Conservation (phyloP, 2,797 vertebrate species). For the Cossypha niveicapilla region DNA sequence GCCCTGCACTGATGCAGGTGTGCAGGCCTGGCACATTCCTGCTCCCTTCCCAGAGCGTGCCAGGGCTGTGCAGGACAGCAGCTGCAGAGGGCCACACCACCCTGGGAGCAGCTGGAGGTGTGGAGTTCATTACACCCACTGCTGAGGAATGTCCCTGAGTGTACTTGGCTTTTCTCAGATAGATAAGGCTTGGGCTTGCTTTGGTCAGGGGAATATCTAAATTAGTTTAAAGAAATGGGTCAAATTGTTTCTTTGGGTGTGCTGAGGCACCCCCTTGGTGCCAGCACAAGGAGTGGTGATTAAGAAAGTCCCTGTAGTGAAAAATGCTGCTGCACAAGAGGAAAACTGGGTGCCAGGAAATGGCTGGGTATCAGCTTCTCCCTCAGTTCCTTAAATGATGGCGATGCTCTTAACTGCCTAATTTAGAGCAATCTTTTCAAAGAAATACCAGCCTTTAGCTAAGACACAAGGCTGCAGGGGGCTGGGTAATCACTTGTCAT, state of each 20-base stretch:
- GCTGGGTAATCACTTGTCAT: conserved; percentile 37
- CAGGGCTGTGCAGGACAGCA: background rate
- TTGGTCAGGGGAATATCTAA: background rate
- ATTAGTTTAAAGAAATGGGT: background rate
- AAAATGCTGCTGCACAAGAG: background rate
- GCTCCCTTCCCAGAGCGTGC: background rate
- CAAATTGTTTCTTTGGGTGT: background rate
- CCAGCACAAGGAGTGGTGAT: background rate
- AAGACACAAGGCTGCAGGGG: background rate
- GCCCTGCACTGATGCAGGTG: background rate
- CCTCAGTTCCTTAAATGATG: background rate
- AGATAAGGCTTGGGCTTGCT: background rate
- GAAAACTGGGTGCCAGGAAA: background rate
- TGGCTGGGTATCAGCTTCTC: background rate
- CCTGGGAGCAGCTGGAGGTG: background rate
- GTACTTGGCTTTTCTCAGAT: background rate
- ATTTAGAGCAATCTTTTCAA: conserved; percentile 60
- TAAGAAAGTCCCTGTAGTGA: background rate
- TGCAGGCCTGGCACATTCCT: background rate
- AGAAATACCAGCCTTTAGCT: conserved; percentile 31
- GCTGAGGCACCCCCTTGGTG: background rate
- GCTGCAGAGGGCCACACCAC: background rate
- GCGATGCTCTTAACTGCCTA: background rate
- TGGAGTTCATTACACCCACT: background rate
- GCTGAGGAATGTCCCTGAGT: background rate